Evolutionary conservation across 2,797 vertebrate genomes (phyloP).

Genomic region (Malacoraja senta): DNA sequence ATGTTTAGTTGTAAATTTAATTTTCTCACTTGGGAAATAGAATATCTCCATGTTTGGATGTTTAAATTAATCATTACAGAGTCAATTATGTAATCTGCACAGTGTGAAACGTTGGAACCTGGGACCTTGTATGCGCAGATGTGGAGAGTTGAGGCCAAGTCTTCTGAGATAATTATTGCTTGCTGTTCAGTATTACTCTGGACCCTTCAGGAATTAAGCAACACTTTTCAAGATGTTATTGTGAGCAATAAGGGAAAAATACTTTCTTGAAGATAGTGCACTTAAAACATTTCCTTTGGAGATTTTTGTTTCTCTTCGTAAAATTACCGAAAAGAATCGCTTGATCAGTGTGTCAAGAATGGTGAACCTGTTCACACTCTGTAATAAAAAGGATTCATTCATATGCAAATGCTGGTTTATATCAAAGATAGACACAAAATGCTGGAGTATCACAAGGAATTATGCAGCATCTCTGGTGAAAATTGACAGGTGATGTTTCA

Average conservation of each 20-base stretch:
- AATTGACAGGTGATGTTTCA: too few relatives aligned
- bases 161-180: neutral
- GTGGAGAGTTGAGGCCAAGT: neutral
- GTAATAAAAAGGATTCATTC: too few relatives aligned
- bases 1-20: neutral
- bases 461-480: too few relatives aligned
- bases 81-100: neutral
- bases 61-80: neutral
- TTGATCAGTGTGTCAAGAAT: neutral
- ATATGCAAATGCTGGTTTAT: too few relatives aligned
- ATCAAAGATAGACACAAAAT: too few relatives aligned
- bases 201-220: neutral
- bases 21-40: conserved; percentile 10
- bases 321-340: neutral
- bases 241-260: neutral
- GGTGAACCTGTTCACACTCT: neutral
- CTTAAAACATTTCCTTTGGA: neutral
- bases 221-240: neutral
- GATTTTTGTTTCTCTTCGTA: conserved; percentile 2
- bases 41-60: neutral
- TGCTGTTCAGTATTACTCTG: neutral
- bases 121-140: neutral
- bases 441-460: too few relatives aligned
- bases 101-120: neutral
- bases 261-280: neutral